Evolutionary conservation across 2,888 invertebrate genomes (phyloP).

Genomic region (Tridacna gigas): DNA sequence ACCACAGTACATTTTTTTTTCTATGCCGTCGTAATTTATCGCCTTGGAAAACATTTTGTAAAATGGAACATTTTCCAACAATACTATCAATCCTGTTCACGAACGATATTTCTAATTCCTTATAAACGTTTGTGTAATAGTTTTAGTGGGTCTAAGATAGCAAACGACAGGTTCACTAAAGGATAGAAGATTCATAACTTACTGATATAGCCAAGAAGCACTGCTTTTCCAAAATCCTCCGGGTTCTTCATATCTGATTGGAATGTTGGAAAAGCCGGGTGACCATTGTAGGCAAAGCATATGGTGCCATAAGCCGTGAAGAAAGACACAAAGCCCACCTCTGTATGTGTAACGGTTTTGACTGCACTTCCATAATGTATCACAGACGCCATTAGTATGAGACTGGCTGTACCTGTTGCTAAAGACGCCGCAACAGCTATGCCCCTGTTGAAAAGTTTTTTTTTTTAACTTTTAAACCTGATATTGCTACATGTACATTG

Average conservation of each 20-base stretch:
- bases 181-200: slow-evolving; percentile 71
- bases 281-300: slow-evolving; percentile 90
- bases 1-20: too few species aligned
- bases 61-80: too few species aligned
- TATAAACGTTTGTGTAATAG: too few species aligned
- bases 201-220: slow-evolving; percentile 90
- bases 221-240: slow-evolving; percentile 89
- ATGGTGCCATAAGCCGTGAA: slow-evolving; percentile 90
- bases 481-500: too few species aligned
- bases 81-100: too few species aligned
- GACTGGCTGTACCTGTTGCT: slow-evolving; percentile 88
- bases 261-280: slow-evolving; percentile 91
- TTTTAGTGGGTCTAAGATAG: too few species aligned
- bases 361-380: slow-evolving; percentile 85
- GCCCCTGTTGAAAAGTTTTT: slow-evolving; percentile 85
- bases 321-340: slow-evolving; percentile 87
- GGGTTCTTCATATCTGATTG: slow-evolving; percentile 95
- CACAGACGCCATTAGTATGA: slow-evolving; percentile 88
- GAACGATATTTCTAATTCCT: too few species aligned
- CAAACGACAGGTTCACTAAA: too few species aligned
- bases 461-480: too few species aligned
- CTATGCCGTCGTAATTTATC: too few species aligned
- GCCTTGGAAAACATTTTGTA: too few species aligned
- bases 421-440: slow-evolving; percentile 89
- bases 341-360: slow-evolving; percentile 37